Percentiles rank a stretch among this genome's conserved stretches.
These are phyloP conservation scores for Nothocercus nigrocapillus DNA, from an alignment of 2,113 vertebrate species.

Conservation along the genomic window DNA sequence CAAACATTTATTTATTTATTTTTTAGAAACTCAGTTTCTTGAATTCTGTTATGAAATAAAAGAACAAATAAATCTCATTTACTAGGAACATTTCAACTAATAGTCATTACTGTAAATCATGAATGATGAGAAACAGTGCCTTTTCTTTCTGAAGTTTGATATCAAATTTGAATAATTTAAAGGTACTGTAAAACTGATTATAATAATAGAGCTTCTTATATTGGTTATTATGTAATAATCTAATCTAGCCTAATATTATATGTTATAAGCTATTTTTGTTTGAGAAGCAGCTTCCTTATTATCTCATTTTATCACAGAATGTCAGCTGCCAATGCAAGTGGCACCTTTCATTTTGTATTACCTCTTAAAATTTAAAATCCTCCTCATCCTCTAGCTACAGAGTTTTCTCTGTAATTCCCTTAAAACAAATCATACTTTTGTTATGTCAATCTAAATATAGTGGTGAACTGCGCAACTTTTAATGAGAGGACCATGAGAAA, in stretches of 20 bases:
- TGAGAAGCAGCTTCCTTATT: background rate
- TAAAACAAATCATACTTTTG: conserved; percentile 3
- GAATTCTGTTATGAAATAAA: background rate
- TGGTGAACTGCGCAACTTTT: background rate
- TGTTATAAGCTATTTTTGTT: background rate
- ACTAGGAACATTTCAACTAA: background rate
- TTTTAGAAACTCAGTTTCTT: conserved; percentile 10
- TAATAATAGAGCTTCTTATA: background rate
- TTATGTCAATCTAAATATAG: background rate
- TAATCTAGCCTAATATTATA: background rate
- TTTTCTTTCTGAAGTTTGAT: background rate
- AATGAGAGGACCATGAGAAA: background rate
- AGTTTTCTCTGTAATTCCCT: background rate
- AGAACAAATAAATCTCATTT: background rate
- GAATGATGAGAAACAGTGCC: background rate
- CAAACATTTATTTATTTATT: background rate
- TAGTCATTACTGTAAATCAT: background rate
- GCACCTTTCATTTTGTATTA: background rate
- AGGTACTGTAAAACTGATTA: background rate
- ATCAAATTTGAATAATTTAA: background rate
- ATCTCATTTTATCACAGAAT: background rate
- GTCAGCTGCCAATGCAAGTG: background rate
- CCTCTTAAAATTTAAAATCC: background rate
- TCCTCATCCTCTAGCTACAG: background rate
- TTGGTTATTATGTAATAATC: background rate